These are phyloP conservation scores for Limosa lapponica DNA, from an alignment of 2,797 vertebrate genomes.

Conservation along the genomic window DNA sequence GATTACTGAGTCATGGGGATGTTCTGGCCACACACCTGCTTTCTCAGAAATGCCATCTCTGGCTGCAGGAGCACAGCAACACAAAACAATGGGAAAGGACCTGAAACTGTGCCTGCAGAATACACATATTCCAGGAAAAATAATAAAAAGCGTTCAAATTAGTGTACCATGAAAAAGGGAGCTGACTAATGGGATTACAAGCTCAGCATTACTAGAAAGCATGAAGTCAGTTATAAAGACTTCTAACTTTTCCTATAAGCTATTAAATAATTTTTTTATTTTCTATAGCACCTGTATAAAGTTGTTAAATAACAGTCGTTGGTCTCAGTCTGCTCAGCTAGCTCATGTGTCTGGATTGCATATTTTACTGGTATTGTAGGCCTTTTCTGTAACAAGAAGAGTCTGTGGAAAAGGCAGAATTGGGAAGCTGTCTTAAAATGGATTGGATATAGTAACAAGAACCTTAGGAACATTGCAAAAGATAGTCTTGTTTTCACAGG, in stretches of 20 bases:
- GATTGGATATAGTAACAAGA: background rate
- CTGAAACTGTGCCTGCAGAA: background rate
- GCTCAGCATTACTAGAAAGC: constrained; percentile 29
- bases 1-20: background rate
- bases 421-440: background rate
- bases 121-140: background rate
- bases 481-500: background rate
- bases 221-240: background rate
- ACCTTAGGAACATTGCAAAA: background rate
- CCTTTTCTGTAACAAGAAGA: background rate
- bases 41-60: background rate
- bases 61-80: background rate
- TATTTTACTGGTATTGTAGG: background rate
- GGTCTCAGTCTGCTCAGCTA: background rate
- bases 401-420: background rate
- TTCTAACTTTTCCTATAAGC: background rate
- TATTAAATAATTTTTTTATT: background rate
- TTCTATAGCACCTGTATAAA: background rate
- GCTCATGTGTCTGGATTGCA: background rate
- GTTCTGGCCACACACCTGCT: background rate
- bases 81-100: background rate
- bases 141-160: background rate
- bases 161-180: background rate
- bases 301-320: background rate
- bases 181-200: constrained; percentile 24